Evolutionary conservation across 2,888 invertebrate species (phyloP).

Genomic region (Oxycera nigricornis): DNA sequence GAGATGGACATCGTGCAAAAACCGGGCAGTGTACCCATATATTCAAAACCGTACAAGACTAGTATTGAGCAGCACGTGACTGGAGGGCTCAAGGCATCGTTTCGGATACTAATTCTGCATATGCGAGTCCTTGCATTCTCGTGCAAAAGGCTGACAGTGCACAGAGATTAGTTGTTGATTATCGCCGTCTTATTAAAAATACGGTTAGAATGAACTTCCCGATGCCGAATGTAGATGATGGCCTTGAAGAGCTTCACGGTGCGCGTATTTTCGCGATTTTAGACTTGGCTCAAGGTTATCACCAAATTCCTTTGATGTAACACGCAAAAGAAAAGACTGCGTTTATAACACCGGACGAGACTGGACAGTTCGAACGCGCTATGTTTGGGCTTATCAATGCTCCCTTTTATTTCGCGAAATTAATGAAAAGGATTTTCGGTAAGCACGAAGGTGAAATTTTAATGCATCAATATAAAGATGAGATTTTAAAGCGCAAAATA

Average conservation of each 20-base stretch:
- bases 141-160: not conserved
- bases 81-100: not conserved
- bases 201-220: not conserved
- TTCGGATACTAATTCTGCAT: not conserved
- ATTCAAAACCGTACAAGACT: too few relatives aligned
- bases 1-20: too few relatives aligned
- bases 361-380: conserved; percentile 33
- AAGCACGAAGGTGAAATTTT: not conserved
- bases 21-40: too few relatives aligned
- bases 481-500: not conserved
- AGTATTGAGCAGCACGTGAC: too few relatives aligned
- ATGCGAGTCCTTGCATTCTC: not conserved
- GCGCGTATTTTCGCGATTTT: conserved; percentile 7
- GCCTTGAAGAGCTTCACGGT: conserved; percentile 6
- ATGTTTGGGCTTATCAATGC: conserved; percentile 36
- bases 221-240: conserved; percentile 7
- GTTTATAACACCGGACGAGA: conserved; percentile 39
- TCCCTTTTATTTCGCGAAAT: conserved; percentile 38
- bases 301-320: conserved; percentile 21
- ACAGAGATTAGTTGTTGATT: not conserved
- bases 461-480: not conserved
- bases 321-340: conserved; percentile 26
- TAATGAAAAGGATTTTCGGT: conserved; percentile 21
- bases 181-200: not conserved
- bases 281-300: conserved; percentile 31